Percentiles rank a stretch among this genome's conserved stretches.
These are phyloP conservation scores for Euspilapteryx auroguttella DNA, from an alignment of 2,888 invertebrate species.

Conservation along the genomic window DNA sequence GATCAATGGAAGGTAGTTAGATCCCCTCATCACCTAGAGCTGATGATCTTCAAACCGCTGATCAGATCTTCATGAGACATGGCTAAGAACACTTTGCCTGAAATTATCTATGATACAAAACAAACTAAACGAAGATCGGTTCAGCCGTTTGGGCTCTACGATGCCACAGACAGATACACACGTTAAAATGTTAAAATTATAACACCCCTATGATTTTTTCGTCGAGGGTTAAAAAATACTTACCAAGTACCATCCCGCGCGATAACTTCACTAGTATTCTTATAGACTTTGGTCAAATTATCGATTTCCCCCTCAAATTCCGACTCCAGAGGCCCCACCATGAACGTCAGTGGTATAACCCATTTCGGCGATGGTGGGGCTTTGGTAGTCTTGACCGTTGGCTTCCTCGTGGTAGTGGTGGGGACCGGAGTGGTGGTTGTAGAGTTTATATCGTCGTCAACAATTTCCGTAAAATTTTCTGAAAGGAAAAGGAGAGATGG, in stretches of 20 bases:
- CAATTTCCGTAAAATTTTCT: slow-evolving; percentile 41
- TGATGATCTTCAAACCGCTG: no score
- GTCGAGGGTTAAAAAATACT: no score
- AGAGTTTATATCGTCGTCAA: slow-evolving; percentile 32
- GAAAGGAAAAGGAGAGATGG: slow-evolving; percentile 17
- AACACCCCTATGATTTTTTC: no score
- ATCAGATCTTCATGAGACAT: no score
- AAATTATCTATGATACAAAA: no score
- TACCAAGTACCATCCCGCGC: slow-evolving; percentile 37
- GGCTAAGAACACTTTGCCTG: no score
- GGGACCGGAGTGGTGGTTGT: slow-evolving; percentile 25
- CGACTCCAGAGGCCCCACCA: slow-evolving; percentile 64
- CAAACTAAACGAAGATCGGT: no score
- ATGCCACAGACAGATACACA: no score
- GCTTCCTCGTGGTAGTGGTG: slow-evolving; percentile 20
- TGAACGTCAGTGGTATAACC: slow-evolving; percentile 79
- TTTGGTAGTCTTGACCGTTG: slow-evolving; percentile 17
- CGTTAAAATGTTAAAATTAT: no score
- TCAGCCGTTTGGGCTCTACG: no score
- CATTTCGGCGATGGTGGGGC: slow-evolving; percentile 57
- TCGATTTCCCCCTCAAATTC: slow-evolving; percentile 40
- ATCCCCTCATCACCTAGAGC: no score
- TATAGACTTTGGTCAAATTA: slow-evolving; percentile 25
- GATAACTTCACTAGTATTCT: slow-evolving; percentile 23
- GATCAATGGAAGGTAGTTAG: no score